These are phyloP conservation scores for Oceanodroma tethys DNA, from an alignment of 2,113 vertebrate species.

Conservation along the genomic window DNA sequence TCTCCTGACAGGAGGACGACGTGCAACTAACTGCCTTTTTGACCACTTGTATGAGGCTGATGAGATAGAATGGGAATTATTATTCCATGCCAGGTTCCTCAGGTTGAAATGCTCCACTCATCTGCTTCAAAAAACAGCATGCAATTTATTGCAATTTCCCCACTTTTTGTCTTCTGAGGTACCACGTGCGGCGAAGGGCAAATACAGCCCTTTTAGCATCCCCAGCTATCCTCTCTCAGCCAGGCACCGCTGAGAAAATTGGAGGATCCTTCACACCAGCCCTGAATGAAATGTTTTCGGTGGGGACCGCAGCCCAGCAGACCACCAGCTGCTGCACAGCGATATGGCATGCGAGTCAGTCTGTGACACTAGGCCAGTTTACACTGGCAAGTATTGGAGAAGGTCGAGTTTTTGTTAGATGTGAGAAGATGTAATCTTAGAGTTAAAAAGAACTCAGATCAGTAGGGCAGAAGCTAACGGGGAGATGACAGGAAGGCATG, in stretches of 20 bases:
- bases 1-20: neutral
- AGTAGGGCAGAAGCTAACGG: neutral
- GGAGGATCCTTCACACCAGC: neutral
- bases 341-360: rapidly evolving
- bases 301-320: rapidly evolving
- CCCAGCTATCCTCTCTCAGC: neutral
- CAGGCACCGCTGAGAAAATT: neutral
- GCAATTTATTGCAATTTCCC: rapidly evolving
- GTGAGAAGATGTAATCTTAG: rapidly evolving
- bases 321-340: neutral
- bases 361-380: too few species aligned
- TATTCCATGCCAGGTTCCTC: neutral
- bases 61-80: neutral
- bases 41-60: neutral
- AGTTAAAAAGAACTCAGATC: rapidly evolving
- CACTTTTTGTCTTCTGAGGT: neutral
- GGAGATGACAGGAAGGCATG: neutral
- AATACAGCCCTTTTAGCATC: rapidly evolving
- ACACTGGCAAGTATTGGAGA: neutral
- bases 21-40: neutral
- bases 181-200: neutral
- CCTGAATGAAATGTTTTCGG: rapidly evolving
- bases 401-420: neutral
- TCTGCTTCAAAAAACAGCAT: rapidly evolving
- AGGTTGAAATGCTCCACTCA: neutral